These are phyloP conservation scores for Ellobius talpinus DNA, from an alignment of 2,113 vertebrate genomes.

Conservation along the genomic window DNA sequence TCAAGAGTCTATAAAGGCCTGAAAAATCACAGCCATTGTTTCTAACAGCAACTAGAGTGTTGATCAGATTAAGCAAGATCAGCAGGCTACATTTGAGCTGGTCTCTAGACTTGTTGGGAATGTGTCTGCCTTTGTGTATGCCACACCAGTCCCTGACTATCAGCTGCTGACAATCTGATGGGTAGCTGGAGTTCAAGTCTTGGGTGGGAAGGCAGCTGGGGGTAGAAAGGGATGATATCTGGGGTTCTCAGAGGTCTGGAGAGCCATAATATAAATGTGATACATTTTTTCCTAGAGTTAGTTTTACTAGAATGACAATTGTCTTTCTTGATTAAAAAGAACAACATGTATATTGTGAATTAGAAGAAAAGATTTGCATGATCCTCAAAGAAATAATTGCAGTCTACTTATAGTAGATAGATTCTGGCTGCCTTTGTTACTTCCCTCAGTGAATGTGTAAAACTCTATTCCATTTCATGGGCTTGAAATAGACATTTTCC, in stretches of 20 bases:
- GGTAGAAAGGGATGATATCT: neutral
- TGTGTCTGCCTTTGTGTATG: neutral
- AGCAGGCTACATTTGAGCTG: neutral
- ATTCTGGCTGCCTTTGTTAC: neutral
- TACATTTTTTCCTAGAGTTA: neutral
- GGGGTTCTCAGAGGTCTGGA: neutral
- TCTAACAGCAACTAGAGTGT: neutral
- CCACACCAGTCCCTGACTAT: neutral
- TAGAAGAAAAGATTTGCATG: neutral
- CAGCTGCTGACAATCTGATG: conserved; percentile 38
- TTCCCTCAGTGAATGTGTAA: neutral
- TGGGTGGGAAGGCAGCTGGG: conserved; percentile 36
- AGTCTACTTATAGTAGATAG: neutral
- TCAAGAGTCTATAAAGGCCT: neutral
- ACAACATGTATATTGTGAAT: neutral
- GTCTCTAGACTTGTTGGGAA: neutral
- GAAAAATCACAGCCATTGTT: neutral
- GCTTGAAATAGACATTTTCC: neutral
- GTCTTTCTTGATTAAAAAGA: conserved; percentile 25
- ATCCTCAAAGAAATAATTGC: neutral
- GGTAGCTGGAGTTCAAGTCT: neutral
- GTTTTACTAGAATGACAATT: neutral
- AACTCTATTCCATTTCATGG: neutral
- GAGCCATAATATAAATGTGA: neutral
- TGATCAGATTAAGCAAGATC: conserved; percentile 40